Conservation (phyloP, 2,113 vertebrate species). For the Octodon degus region DNA sequence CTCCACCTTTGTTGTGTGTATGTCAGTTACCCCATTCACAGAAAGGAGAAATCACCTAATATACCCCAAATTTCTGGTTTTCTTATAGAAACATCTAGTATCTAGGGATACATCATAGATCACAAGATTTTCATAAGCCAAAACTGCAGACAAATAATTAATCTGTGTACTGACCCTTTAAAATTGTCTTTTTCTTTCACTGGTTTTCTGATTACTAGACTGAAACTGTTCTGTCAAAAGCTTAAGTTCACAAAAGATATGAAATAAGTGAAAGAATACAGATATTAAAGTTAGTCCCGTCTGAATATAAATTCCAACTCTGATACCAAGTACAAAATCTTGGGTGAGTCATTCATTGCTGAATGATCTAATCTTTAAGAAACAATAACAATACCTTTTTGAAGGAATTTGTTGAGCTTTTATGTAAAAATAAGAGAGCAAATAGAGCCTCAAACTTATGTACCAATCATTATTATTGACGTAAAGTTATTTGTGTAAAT, state of each 20-base stretch:
- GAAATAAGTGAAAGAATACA: background rate
- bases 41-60: background rate
- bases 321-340: background rate
- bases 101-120: background rate
- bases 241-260: background rate
- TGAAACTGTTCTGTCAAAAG: background rate
- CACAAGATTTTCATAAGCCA: constrained; percentile 20
- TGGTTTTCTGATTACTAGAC: constrained; percentile 10
- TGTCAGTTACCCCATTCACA: background rate
- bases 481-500: constrained; percentile 34
- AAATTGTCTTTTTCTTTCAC: background rate
- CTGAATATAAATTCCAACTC: background rate
- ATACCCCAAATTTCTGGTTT: background rate
- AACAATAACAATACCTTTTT: background rate
- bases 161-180: background rate
- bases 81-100: background rate
- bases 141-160: background rate
- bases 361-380: constrained; percentile 15
- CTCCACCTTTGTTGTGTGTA: background rate
- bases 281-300: background rate
- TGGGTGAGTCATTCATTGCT: background rate
- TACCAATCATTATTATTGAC: background rate
- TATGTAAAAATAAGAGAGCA: background rate
- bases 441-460: background rate
- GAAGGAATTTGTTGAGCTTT: background rate